Evolutionary conservation across 2,797 vertebrate species (phyloP), one percentile per base, ranked within the genome.

Genomic region (Ptychadena robeensis): DNA sequence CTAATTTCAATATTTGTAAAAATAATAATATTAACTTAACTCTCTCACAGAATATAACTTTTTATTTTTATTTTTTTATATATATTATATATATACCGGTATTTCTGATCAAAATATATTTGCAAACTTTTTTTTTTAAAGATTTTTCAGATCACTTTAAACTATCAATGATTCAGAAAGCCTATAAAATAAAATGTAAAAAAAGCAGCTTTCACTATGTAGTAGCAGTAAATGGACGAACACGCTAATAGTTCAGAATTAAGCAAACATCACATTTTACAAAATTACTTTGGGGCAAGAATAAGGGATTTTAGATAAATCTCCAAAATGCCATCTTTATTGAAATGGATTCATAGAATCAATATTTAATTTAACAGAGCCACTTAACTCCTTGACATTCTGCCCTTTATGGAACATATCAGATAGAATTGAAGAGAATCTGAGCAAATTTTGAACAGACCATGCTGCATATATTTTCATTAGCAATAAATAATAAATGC

Each of bases 281-380:
- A 74, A 9, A 18, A 28, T 63, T 22, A 27, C 37, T 63, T 28
- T 30, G 14, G 9, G 25, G 57, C 27, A 64, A 63, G 14, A 18
- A 22, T 18, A 64, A 30, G 25, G 14, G 35, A 75, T 64, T 75
- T 61, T 38, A 12, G 12, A 64, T 61, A 4, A 30, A 64, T 28
- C 25, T 75, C 57, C 35, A 64, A 64, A 35, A 40, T 75, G 25
- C 34, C 35, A 75, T 40, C 57, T 61, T 74, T 74, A 61, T 18
- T 61, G 59, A 75, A 64, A 64, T 75, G 25, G 34, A 64, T 64
- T 63, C 63, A 63, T 40, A 64, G 57, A 75, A 75, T 75, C 59
- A 75, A 75, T 64, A 75, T 75, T 75, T 75, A 64, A 75, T 75
- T 75, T 75, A 75, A 64, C 73, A 75, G 34, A 75, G 40, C 14